Conservation (phyloP, 2,113 vertebrate species). For the Anser cygnoides region DNA sequence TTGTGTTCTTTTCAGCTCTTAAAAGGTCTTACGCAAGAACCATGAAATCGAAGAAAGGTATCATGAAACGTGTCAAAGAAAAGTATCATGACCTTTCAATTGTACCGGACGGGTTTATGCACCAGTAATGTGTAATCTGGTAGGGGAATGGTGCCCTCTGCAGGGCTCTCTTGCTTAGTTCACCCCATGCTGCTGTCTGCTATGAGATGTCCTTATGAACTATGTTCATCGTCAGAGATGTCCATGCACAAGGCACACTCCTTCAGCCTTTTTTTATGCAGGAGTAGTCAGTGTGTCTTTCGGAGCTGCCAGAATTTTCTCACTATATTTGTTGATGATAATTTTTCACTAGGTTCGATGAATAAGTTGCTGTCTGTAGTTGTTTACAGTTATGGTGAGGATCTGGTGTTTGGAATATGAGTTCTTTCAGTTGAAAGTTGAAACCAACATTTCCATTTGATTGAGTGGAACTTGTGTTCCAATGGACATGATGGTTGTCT, state of each 20-base stretch:
- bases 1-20: not conserved
- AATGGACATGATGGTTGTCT: not conserved
- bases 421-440: not conserved
- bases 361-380: accelerated
- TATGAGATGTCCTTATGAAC: not conserved
- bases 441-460: not conserved
- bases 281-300: not conserved
- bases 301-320: not conserved
- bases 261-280: not conserved
- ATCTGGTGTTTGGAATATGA: not conserved
- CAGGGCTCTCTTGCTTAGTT: not conserved
- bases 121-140: not conserved
- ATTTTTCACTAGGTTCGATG: not conserved
- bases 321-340: not conserved
- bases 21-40: not conserved
- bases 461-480: not conserved
- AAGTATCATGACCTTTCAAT: not conserved
- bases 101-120: not conserved
- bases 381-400: not conserved
- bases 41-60: not conserved
- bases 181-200: not conserved
- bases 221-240: accelerated
- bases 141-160: slow-evolving; percentile 44
- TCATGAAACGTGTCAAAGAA: too few relatives aligned
- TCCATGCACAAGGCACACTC: not conserved